phyloP scores from a whole-genome alignment of 2,797 vertebrate genomes.

The Phoebastria nigripes region DNA sequence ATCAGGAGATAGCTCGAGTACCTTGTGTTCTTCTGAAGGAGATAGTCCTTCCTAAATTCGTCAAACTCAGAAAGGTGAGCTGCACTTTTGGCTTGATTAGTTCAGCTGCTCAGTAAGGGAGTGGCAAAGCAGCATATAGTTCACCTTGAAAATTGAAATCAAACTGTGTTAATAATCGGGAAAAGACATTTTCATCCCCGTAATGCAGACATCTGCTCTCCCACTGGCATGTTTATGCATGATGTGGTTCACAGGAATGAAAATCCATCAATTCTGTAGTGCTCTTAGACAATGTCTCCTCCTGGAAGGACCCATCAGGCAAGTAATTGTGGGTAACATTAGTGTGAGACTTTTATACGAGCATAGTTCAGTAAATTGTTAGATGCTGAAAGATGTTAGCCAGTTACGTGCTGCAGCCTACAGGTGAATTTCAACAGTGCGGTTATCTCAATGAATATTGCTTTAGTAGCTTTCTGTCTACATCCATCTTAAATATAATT shows the following conservation, averaged over 20 bases:
- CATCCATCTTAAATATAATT: neutral
- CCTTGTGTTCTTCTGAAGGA: neutral
- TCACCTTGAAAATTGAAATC: neutral
- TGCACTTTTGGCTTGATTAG: neutral
- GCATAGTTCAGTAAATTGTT: neutral
- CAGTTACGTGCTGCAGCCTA: neutral
- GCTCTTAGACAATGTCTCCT: neutral
- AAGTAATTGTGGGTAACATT: neutral
- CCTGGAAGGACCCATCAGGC: neutral
- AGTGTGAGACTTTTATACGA: neutral
- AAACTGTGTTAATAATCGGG: neutral
- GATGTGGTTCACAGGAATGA: neutral
- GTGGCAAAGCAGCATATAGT: neutral
- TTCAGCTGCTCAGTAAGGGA: neutral
- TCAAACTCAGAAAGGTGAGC: neutral
- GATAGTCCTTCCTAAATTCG: neutral
- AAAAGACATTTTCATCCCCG: neutral
- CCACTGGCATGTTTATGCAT: neutral
- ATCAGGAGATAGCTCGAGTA: neutral
- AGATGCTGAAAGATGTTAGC: neutral
- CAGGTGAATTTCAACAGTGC: neutral
- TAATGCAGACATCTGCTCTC: neutral
- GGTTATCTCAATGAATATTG: neutral
- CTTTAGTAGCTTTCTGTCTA: neutral
- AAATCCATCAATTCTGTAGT: neutral